These are phyloP conservation scores for Theropithecus gelada DNA, from an alignment of 2,113 vertebrate species.

Conservation along the genomic window DNA sequence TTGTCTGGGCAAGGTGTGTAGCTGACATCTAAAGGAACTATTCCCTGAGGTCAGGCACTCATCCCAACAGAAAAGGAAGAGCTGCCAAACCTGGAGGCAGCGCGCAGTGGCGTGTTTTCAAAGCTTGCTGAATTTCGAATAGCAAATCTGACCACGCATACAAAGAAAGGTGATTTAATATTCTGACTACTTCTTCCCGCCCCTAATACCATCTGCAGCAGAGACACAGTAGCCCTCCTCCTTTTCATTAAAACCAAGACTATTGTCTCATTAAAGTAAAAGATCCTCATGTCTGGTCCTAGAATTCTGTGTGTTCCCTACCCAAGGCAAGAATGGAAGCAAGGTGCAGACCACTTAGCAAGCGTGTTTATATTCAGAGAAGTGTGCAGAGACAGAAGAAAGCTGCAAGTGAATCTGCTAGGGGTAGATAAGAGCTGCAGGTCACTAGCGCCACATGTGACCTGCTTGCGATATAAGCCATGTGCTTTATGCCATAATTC, in stretches of 20 bases:
- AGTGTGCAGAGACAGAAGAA: slow-evolving; percentile 31
- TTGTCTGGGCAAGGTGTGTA: slow-evolving; percentile 55
- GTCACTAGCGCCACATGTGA: slow-evolving; percentile 44
- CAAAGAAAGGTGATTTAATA: slow-evolving; percentile 64
- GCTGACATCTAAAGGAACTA: slow-evolving; percentile 63
- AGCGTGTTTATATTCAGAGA: slow-evolving; percentile 48
- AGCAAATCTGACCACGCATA: slow-evolving; percentile 62
- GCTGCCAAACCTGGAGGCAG: slow-evolving; percentile 57
- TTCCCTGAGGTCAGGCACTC: slow-evolving; percentile 34
- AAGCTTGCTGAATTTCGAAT: slow-evolving; percentile 47
- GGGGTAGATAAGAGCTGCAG: slow-evolving; percentile 60
- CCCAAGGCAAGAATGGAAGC: slow-evolving; percentile 44
- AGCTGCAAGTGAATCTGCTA: slow-evolving; percentile 48
- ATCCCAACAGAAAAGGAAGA: slow-evolving; percentile 62
- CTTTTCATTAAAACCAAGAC: slow-evolving; percentile 46
- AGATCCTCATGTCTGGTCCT: background rate
- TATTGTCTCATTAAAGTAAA: slow-evolving; percentile 50
- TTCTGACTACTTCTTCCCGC: slow-evolving; percentile 23
- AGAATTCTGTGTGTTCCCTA: slow-evolving; percentile 39
- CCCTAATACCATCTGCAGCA: slow-evolving; percentile 50
- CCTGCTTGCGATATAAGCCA: slow-evolving; percentile 8
- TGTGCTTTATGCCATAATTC: slow-evolving; percentile 46
- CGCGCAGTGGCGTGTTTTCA: background rate
- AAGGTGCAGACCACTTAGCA: background rate
- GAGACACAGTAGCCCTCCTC: background rate